Conservation (phyloP, 23 tunicate species). For the Phallusia fumigata region DNA sequence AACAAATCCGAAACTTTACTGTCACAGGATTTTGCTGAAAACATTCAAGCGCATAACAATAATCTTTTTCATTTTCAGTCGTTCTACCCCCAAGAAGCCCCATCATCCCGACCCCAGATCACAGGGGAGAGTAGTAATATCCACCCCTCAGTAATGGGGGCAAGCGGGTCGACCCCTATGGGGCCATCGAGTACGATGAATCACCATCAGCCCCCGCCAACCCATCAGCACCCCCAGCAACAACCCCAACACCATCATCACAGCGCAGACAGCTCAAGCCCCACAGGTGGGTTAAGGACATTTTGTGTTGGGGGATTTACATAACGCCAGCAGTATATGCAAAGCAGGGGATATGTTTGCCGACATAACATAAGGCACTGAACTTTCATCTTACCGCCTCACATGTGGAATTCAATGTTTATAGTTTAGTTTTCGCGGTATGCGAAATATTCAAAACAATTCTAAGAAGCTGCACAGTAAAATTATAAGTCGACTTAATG, state of each 20-base stretch:
- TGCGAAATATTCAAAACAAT: not conserved
- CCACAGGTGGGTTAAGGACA: conserved; percentile 74
- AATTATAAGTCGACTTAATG: no score
- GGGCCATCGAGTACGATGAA: conserved; percentile 18
- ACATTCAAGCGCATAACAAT: no score
- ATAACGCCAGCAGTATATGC: no score
- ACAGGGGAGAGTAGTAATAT: not conserved
- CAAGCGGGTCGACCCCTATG: conserved; percentile 32
- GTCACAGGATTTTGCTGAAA: no score
- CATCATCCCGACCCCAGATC: conserved; percentile 20
- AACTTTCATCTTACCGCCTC: no score
- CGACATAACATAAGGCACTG: no score
- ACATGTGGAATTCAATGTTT: not conserved
- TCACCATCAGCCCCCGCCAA: conserved; percentile 32
- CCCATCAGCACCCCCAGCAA: conserved; percentile 43
- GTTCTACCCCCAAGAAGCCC: conserved; percentile 35
- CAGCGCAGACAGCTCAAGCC: conserved; percentile 87
- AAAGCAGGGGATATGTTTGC: no score
- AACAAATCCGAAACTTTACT: no score
- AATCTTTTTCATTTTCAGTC: conserved; percentile 55
- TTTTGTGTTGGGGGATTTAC: no score
- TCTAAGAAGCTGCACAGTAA: no score
- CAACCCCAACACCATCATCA: conserved; percentile 41
- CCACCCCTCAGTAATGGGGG: conserved; percentile 19
- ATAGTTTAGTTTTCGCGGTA: not conserved